Percentiles rank a stretch among this genome's conserved stretches.
These are phyloP conservation scores for Mus spretus DNA, from an alignment of 2,797 vertebrate species.

Conservation along the genomic window DNA sequence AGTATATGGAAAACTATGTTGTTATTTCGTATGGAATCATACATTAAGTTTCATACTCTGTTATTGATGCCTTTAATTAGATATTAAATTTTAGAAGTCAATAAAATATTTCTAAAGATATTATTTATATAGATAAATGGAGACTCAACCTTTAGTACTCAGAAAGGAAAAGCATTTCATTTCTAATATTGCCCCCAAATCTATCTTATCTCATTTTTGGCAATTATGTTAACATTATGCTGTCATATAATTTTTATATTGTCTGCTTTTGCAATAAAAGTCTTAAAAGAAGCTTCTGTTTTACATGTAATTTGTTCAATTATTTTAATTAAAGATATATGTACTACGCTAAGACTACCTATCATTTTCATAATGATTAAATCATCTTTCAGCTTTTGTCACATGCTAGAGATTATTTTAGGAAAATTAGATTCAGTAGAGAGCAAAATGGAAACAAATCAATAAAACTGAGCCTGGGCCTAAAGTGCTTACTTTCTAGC, in stretches of 20 bases:
- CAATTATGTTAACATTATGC: not conserved
- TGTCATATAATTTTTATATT: not conserved
- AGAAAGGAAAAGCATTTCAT: not conserved
- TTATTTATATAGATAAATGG: not conserved
- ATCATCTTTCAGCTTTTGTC: not conserved
- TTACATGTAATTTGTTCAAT: not conserved
- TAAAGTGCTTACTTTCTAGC: not conserved
- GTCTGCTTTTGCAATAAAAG: not conserved
- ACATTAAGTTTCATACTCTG: not conserved
- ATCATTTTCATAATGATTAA: not conserved
- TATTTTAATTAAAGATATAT: not conserved
- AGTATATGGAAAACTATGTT: not conserved
- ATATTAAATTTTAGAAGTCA: not conserved
- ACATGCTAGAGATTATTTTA: not conserved
- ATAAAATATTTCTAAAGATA: conserved; percentile 14
- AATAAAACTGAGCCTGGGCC: not conserved
- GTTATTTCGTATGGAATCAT: not conserved
- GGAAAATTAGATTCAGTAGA: not conserved
- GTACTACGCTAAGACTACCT: not conserved
- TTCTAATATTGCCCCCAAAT: not conserved
- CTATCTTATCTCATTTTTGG: conserved; percentile 7
- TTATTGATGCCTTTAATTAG: not conserved
- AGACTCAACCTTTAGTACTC: not conserved
- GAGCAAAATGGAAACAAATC: not conserved
- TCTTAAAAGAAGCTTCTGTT: not conserved